Evolutionary conservation across 1,140 invertebrate species (phyloP).

Genomic region (Magallana ariakensis): DNA sequence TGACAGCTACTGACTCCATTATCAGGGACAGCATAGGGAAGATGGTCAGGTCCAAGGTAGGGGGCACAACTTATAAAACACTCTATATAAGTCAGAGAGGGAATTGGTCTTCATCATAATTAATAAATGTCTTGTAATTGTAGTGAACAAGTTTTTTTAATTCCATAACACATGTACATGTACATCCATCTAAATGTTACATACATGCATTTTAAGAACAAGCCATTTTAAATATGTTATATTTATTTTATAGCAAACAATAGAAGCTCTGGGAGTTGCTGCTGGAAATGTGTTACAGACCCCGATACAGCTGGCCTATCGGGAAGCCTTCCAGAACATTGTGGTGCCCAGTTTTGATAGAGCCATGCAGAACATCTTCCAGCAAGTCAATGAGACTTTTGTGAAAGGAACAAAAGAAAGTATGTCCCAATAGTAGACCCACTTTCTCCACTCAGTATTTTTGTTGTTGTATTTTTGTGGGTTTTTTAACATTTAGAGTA

Average conservation of each 20-base stretch:
- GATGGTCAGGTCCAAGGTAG: constrained; percentile 87
- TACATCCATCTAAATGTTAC: too few species aligned
- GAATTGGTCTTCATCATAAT: too few species aligned
- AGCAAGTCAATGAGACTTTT: constrained; percentile 92
- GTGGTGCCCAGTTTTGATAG: constrained; percentile 92
- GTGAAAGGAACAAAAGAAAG: constrained; percentile 92
- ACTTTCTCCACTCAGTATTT: too few species aligned
- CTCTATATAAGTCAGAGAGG: too few species aligned
- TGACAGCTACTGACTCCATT: constrained; percentile 86
- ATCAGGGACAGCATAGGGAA: constrained; percentile 89
- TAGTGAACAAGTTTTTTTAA: too few species aligned
- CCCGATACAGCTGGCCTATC: constrained; percentile 86
- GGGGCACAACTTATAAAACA: constrained; percentile 48
- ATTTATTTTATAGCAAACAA: constrained; percentile 82
- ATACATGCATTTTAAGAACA: too few species aligned
- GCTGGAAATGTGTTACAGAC: constrained; percentile 85
- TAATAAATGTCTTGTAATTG: too few species aligned
- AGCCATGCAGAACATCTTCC: constrained; percentile 90
- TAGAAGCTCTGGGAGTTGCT: constrained; percentile 86
- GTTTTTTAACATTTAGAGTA: neutral
- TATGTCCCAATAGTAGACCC: constrained; percentile 81
- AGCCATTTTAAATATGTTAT: too few species aligned
- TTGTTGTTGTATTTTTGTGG: neutral
- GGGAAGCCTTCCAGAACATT: constrained; percentile 86
- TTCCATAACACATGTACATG: too few species aligned